Evolutionary conservation across 2,888 invertebrate genomes (phyloP).

Genomic region (Halocaridina rubra): DNA sequence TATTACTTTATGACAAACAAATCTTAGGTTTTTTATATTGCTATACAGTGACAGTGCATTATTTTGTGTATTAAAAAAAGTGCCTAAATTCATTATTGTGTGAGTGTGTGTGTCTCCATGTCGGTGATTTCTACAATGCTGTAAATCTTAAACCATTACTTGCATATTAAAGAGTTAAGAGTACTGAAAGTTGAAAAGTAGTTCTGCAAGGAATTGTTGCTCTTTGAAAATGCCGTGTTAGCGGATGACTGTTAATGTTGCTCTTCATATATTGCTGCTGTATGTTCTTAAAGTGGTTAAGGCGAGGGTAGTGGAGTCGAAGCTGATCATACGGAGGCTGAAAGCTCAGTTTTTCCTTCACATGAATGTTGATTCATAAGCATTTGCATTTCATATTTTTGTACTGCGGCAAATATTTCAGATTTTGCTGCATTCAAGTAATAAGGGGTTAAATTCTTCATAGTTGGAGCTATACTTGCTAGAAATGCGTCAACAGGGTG

Average conservation of each 20-base stretch:
- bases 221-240: not conserved
- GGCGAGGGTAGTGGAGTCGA: constrained; percentile 27
- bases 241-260: not conserved
- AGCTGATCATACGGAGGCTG: constrained; percentile 32
- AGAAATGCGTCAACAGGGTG: constrained; percentile 40
- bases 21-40: too few relatives aligned
- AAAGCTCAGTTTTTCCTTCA: constrained; percentile 4
- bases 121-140: not conserved
- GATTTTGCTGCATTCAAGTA: constrained; percentile 33
- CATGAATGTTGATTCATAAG: constrained; percentile 26
- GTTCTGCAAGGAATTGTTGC: not conserved
- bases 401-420: constrained; percentile 34
- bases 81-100: not conserved
- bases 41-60: too few relatives aligned
- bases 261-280: constrained; percentile 9
- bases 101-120: not conserved
- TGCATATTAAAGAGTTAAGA: not conserved
- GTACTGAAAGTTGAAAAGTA: not conserved
- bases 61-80: not conserved
- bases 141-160: too few relatives aligned
- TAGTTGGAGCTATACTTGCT: constrained; percentile 33
- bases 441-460: constrained; percentile 34
- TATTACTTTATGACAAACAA: too few relatives aligned
- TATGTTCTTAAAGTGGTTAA: constrained; percentile 18
- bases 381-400: constrained; percentile 40